Evolutionary conservation across 2,797 vertebrate species (phyloP).

Genomic region (Paratrypauchen microcephalus): DNA sequence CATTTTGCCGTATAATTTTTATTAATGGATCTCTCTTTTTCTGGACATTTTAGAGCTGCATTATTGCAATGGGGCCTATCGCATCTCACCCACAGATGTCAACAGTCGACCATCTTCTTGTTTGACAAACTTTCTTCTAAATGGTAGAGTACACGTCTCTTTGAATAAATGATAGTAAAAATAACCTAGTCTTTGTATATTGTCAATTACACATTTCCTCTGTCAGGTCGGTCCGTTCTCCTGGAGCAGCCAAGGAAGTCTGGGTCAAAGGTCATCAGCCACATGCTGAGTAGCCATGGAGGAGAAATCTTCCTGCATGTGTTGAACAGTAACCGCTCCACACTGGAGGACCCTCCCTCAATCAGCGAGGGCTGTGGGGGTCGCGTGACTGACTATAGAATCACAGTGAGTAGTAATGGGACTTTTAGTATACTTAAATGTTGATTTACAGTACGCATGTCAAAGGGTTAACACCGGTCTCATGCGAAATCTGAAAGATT

Average conservation of each 20-base stretch:
- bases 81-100: conserved; percentile 97
- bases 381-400: conserved; percentile 96
- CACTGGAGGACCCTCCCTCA: conserved; percentile 95
- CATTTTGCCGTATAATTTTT: too few species aligned
- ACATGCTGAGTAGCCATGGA: conserved; percentile 98
- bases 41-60: conserved; percentile 83
- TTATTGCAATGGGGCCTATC: conserved; percentile 96
- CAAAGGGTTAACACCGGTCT: not conserved
- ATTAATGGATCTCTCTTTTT: conserved; percentile 12
- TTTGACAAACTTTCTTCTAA: conserved; percentile 97
- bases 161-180: not conserved
- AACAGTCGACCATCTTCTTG: conserved; percentile 98
- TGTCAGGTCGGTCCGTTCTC: conserved; percentile 88
- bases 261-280: conserved; percentile 97
- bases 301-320: conserved; percentile 98
- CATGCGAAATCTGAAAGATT: too few species aligned
- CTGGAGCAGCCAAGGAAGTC: conserved; percentile 97
- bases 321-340: conserved; percentile 96
- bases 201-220: not conserved
- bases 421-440: not conserved
- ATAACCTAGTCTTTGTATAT: not conserved
- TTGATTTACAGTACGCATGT: not conserved
- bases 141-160: conserved; percentile 75
- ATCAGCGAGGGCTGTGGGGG: conserved; percentile 98
- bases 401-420: conserved; percentile 82